Evolutionary conservation across 2,888 invertebrate genomes (phyloP), one percentile per base, ranked within the genome.

Genomic region (Pyralis farinalis): DNA sequence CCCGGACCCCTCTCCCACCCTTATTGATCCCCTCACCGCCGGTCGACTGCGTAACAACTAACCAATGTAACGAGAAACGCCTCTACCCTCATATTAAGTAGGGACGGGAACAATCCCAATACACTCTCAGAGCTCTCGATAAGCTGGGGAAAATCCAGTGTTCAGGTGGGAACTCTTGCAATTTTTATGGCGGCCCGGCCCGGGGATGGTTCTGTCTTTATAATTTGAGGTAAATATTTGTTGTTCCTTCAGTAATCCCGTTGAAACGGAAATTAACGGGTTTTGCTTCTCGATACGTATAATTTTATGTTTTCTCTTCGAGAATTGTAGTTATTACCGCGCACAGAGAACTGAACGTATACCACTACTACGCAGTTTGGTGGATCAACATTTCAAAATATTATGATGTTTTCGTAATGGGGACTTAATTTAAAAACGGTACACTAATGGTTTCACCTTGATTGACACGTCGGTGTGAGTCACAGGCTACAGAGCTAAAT

Each of bases 21-120:
- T 55, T 71, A 71, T 71, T 58, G 71, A 72, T 72, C 59, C 63
- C 60, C 63, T 51, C 51, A 49, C 53, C 47, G 44, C 43, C 41
- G 45, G 51, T 44, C 44, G 37, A 16, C 46, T 37, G 51, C 45
- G 42, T 46, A 40, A 22, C 50, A 47, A 49, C 51, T 38, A 49
- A 50, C 71, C 67, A 57, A 27, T 42, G 34, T 47, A 50, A 47
- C 34, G 20, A 45, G 66, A 58, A 40, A 66, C 54, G 44, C 47
- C 48, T 38, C 52, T 34, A 46, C 43, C 42, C 43, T 46, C 50
- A 11, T 10, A 16, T 27, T 28, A n/a, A 42, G 27, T 40, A 37
- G 34, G 35, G 25, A 25, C 30, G 9, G 38, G 34, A 46, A 42
- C 45, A 48, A 50, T 48, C 37, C 34, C 20, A 28, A 40, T 30